Percentiles rank a stretch among this genome's conserved stretches.
phyloP scores from a whole-genome alignment of 2,113 vertebrate species.

The Pituophis catenifer region DNA sequence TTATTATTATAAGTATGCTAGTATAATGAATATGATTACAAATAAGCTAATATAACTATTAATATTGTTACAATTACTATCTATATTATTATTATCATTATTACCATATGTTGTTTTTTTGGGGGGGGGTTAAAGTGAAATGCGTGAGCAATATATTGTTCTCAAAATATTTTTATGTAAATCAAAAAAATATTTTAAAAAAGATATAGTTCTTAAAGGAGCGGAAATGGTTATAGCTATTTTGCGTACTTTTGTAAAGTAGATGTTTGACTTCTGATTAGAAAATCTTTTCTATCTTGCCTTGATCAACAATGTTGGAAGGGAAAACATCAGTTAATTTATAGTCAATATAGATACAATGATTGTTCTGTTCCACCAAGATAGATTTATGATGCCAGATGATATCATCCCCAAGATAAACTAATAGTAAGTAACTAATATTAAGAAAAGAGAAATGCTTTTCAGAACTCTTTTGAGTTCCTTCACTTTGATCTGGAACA shows the following conservation, averaged over 20 bases:
- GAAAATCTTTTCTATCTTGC: not conserved
- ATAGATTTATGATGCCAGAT: not conserved
- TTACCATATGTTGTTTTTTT: too few relatives aligned
- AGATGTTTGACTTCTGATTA: not conserved
- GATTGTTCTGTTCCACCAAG: not conserved
- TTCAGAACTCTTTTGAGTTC: not conserved
- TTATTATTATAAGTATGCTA: too few relatives aligned
- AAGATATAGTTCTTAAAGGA: not conserved
- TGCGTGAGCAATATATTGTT: too few relatives aligned
- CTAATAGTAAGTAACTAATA: not conserved
- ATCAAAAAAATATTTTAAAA: too few relatives aligned
- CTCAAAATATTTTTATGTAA: too few relatives aligned
- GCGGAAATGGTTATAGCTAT: not conserved
- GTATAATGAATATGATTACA: too few relatives aligned
- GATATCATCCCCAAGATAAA: not conserved
- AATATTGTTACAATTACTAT: too few relatives aligned
- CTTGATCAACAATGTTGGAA: not conserved
- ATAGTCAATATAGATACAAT: not conserved
- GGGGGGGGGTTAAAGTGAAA: too few relatives aligned
- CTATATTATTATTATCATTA: too few relatives aligned
- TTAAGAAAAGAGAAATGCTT: not conserved
- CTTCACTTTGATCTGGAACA: not conserved
- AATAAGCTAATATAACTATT: too few relatives aligned
- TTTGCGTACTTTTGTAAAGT: not conserved
- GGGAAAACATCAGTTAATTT: not conserved